phyloP scores from a whole-genome alignment of 2,797 vertebrate genomes.

The Poecile montanus region DNA sequence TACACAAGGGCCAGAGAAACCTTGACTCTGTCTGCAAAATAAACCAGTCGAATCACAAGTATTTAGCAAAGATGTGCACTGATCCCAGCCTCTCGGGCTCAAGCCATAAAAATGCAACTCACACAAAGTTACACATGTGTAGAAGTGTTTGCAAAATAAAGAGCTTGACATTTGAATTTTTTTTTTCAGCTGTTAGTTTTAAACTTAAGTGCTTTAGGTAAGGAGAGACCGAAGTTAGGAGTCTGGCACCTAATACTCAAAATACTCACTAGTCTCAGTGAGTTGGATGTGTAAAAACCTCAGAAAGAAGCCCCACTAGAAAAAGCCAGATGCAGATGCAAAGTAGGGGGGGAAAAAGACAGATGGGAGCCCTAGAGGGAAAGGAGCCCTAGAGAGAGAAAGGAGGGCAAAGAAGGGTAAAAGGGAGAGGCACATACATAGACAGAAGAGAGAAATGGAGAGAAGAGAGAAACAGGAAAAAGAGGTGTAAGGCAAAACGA shows the following conservation, averaged over 20 bases:
- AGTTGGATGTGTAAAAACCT: background rate
- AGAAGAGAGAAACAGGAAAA: background rate
- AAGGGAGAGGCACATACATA: background rate
- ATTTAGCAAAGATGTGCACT: background rate
- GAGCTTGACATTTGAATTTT: background rate
- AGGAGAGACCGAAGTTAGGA: background rate
- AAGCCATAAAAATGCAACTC: background rate
- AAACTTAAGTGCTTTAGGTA: background rate
- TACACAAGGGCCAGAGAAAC: background rate
- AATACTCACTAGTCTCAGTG: background rate
- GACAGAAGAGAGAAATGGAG: background rate
- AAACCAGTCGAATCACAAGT: accelerated
- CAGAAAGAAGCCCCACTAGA: background rate
- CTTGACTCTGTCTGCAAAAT: background rate
- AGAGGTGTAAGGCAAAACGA: background rate
- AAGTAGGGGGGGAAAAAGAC: background rate
- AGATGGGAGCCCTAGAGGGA: background rate
- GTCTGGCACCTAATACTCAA: background rate
- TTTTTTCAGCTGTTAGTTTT: background rate
- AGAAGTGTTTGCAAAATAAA: background rate
- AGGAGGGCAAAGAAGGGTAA: background rate
- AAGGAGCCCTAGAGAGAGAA: background rate
- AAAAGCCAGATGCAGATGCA: background rate
- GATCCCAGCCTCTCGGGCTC: background rate
- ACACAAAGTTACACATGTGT: background rate